phyloP scores from a whole-genome alignment of 1,140 invertebrate genomes.

The Helicoverpa zea region DNA sequence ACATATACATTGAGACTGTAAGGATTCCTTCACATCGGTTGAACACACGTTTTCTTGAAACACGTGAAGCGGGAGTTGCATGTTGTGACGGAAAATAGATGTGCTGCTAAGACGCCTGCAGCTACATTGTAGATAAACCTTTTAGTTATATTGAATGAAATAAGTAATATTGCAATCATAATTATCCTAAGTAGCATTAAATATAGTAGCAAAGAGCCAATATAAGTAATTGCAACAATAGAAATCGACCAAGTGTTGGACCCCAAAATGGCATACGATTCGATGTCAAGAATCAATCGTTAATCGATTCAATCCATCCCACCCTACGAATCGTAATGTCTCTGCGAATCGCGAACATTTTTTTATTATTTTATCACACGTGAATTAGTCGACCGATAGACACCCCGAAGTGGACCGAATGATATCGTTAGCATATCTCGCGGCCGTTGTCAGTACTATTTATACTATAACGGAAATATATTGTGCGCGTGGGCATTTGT shows the following conservation, averaged over 20 bases:
- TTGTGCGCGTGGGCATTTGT: conserved; percentile 28
- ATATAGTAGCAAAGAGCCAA: too few species aligned
- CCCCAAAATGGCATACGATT: too few species aligned
- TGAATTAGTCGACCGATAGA: background rate
- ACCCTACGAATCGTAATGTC: background rate
- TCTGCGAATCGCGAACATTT: too few species aligned
- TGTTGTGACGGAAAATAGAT: too few species aligned
- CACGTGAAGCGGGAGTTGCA: background rate
- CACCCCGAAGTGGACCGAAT: background rate
- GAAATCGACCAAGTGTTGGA: too few species aligned
- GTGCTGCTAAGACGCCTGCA: too few species aligned
- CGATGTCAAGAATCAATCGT: too few species aligned
- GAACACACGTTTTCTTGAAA: background rate
- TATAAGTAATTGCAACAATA: too few species aligned
- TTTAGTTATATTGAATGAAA: too few species aligned
- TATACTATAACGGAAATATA: conserved; percentile 21
- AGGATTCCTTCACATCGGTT: background rate
- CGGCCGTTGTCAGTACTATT: conserved; percentile 22
- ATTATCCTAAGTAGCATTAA: too few species aligned
- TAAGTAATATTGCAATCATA: too few species aligned
- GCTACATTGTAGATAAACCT: too few species aligned
- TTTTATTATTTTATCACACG: background rate
- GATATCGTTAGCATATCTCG: conserved; percentile 8
- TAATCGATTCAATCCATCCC: background rate
- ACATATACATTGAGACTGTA: conserved; percentile 7